Percentiles rank a stretch among this genome's conserved stretches.
phyloP scores from a whole-genome alignment of 2,888 invertebrate species.

The Pasiphila rectangulata region DNA sequence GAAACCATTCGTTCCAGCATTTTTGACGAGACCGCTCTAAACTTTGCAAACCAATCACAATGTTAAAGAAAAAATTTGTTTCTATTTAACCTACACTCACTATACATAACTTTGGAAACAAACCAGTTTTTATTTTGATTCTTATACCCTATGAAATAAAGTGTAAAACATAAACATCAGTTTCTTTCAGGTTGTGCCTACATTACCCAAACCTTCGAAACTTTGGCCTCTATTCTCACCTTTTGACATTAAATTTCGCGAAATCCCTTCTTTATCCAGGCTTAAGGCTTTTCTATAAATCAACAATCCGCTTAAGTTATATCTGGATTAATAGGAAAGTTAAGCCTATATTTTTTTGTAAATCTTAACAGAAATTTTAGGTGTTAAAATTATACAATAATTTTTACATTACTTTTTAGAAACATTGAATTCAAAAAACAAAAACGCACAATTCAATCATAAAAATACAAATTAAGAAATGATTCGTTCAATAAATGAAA shows the following conservation, averaged over 20 bases:
- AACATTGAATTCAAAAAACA: too few relatives aligned
- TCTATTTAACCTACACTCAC: constrained; percentile 16
- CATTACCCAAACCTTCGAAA: constrained; percentile 25
- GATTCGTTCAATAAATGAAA: too few relatives aligned
- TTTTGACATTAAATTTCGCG: constrained; percentile 32
- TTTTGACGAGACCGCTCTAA: constrained; percentile 13
- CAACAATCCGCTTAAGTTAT: constrained; percentile 20
- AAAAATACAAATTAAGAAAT: too few relatives aligned
- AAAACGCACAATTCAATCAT: too few relatives aligned
- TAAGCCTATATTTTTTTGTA: not conserved
- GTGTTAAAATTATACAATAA: too few relatives aligned
- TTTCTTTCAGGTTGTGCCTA: constrained; percentile 17
- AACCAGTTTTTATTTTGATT: constrained; percentile 13
- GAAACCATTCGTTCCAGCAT: too few relatives aligned
- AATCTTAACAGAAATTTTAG: too few relatives aligned
- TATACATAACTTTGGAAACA: constrained; percentile 14
- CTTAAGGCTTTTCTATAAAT: constrained; percentile 31
- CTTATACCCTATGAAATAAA: constrained; percentile 19
- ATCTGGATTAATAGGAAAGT: constrained; percentile 10
- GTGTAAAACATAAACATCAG: constrained; percentile 18
- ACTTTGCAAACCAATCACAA: constrained; percentile 29
- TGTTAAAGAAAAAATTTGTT: constrained; percentile 25
- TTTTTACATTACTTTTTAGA: too few relatives aligned
- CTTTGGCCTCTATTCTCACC: constrained; percentile 31
- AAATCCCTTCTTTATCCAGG: constrained; percentile 32